Percentiles rank a stretch among this genome's conserved stretches.
These are phyloP conservation scores for Antigone vipio DNA, from an alignment of 2,113 vertebrate species.

Conservation along the genomic window DNA sequence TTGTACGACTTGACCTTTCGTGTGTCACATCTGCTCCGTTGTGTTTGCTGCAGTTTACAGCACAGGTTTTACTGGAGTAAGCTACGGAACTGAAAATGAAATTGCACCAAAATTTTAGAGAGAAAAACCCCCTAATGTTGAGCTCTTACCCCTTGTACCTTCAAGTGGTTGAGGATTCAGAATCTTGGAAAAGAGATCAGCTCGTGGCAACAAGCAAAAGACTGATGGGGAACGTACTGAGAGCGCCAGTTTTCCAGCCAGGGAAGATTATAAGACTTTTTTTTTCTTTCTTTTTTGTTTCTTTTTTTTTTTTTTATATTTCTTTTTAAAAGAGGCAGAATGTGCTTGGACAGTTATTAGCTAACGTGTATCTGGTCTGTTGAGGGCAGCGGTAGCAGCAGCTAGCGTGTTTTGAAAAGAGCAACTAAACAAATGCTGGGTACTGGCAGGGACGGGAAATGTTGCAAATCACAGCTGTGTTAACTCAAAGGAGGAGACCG, in stretches of 20 bases:
- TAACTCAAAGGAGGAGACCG: slow-evolving; percentile 12
- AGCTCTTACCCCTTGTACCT: background rate
- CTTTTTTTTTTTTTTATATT: background rate
- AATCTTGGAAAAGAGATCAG: background rate
- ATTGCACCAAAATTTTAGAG: background rate
- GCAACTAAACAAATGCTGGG: background rate
- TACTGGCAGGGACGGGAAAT: background rate
- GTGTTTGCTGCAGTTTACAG: background rate
- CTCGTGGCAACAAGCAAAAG: background rate
- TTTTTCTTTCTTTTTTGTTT: too few relatives aligned
- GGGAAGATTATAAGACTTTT: background rate
- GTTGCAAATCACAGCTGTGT: background rate
- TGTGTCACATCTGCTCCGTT: rapidly evolving
- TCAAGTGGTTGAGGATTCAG: background rate
- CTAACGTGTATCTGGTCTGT: background rate
- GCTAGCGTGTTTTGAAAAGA: background rate
- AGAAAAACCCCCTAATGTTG: rapidly evolving
- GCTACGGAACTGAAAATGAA: background rate
- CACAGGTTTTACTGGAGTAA: background rate
- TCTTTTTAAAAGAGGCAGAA: background rate
- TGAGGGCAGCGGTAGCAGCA: background rate
- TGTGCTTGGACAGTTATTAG: background rate
- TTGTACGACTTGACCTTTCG: rapidly evolving
- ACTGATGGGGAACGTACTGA: background rate
- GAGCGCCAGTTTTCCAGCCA: background rate